phyloP scores from a whole-genome alignment of 2,113 vertebrate genomes.

The Panthera tigris region DNA sequence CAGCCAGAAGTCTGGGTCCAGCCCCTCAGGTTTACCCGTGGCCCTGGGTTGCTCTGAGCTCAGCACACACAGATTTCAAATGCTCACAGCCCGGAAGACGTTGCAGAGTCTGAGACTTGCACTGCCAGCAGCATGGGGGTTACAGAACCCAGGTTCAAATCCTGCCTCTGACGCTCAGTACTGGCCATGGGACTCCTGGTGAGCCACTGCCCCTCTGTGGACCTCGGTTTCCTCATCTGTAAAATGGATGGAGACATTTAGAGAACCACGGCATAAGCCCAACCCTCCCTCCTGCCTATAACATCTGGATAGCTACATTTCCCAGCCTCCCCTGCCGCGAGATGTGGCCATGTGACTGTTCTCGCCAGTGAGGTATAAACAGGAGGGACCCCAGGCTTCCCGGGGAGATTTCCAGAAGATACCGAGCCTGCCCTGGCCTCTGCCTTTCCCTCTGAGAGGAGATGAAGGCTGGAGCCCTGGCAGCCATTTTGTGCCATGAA shows the following conservation, averaged over 20 bases:
- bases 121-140: not conserved
- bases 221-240: conserved; percentile 72
- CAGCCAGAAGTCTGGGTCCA: not conserved
- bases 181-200: conserved; percentile 22
- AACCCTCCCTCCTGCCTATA: not conserved
- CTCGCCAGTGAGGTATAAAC: not conserved
- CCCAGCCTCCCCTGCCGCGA: too few species aligned
- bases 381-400: not conserved
- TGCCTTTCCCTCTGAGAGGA: not conserved
- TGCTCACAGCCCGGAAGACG: not conserved
- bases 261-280: not conserved
- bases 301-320: not conserved
- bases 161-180: conserved; percentile 58
- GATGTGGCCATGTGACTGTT: not conserved
- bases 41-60: not conserved
- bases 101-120: not conserved
- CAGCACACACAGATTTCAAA: not conserved
- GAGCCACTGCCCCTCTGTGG: conserved; percentile 43
- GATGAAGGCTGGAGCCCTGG: not conserved
- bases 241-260: conserved; percentile 62
- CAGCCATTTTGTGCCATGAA: not conserved
- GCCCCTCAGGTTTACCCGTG: not conserved
- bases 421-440: not conserved
- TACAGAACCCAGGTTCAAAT: not conserved
- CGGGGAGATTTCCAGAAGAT: not conserved